Evolutionary conservation across 2,888 invertebrate genomes (phyloP), one percentile per base, ranked within the genome.

Genomic region (Lacanobia wlatinum): DNA sequence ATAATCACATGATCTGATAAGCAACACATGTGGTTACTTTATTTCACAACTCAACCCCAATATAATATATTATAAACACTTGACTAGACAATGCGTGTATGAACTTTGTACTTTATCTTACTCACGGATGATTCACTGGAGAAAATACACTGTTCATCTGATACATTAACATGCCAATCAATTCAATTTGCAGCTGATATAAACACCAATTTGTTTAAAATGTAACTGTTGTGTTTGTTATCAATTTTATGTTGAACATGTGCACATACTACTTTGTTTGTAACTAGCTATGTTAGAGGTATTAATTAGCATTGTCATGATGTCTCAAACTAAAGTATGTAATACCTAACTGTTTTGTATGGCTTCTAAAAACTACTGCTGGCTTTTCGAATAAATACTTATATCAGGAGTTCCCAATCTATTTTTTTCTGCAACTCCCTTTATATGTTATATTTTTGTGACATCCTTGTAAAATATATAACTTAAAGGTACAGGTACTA

Each of bases 41-140:
- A 58, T 52, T 78, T 21, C 0, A 34, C 18, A 28, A 56, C 12
- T 16, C 59, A 23, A 69, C 46, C 23, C n/a, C 34, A 16, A 34
- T 34, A 56, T 59, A 67, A 71, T 65, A 52, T 40, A 14, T 52
- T 23, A 59, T 70, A 50, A 43, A 55, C 53, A 43, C 28, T n/a
- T 2, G 5, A 28, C 10, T 18, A 58, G 52, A 61, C 73, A 73
- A 72, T 43, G 50, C 64, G 12, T 18, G 55, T 28, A 43, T 84
- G 76, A 76, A 79, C 84, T 82, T 82, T 84, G 76, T 34, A 64
- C 78, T 67, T 21, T 48, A 62, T 66, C 46, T 64, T 67, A 60
- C 18, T 84, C 55, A 73, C 18, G 5, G 9, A 21, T 84, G 70
- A 84, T 63, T 86, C 76, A 78, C 52, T n/a, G 3, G n/a, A 52